Conservation (phyloP, 2,888 invertebrate genomes). For the Nipponacmea schrenckii region DNA sequence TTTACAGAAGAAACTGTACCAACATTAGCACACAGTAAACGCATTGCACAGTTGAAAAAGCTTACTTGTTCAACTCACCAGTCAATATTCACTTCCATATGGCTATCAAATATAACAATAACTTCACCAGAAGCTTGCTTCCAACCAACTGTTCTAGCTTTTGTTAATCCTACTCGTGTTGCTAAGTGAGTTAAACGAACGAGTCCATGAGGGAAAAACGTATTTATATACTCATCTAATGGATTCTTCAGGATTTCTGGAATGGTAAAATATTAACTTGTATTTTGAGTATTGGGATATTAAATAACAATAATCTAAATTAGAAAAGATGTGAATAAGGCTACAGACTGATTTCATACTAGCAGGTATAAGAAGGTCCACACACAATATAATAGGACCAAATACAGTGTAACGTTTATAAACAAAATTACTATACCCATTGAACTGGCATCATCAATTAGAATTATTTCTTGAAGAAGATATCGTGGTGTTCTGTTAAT, state of each 20-base stretch:
- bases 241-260: slow-evolving; percentile 26
- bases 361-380: too few species aligned
- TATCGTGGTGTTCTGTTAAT: slow-evolving; percentile 43
- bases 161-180: slow-evolving; percentile 33
- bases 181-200: slow-evolving; percentile 35
- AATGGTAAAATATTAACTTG: background rate
- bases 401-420: too few species aligned
- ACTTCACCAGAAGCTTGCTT: slow-evolving; percentile 35
- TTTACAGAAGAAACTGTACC: too few species aligned
- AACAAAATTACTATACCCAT: slow-evolving; percentile 29
- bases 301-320: background rate
- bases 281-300: background rate
- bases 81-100: slow-evolving; percentile 43
- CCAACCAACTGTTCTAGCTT: slow-evolving; percentile 32
- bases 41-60: background rate
- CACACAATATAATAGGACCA: too few species aligned
- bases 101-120: slow-evolving; percentile 40
- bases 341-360: too few species aligned
- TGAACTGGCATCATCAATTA: slow-evolving; percentile 46
- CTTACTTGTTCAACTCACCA: slow-evolving; percentile 30
- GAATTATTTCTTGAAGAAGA: slow-evolving; percentile 41
- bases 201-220: slow-evolving; percentile 33
- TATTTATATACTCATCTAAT: slow-evolving; percentile 30
- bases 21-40: too few species aligned
- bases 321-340: too few species aligned